Conservation (phyloP, 2,113 vertebrate genomes). For the Charina bottae region DNA sequence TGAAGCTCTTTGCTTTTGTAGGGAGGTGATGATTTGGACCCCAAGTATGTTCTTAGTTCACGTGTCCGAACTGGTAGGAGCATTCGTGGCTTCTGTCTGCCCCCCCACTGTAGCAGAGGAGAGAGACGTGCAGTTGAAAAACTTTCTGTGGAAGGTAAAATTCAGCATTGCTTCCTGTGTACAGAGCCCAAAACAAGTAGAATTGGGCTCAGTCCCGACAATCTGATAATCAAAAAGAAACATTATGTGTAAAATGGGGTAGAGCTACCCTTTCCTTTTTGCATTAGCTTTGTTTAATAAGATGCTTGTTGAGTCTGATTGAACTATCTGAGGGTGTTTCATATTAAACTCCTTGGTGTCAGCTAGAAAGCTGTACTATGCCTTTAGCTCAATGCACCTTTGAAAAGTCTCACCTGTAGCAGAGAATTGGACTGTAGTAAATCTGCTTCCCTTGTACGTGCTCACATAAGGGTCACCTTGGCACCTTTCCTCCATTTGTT, state of each 20-base stretch:
- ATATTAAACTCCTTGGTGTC: neutral
- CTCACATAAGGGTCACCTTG: neutral
- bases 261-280: neutral
- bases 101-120: constrained; percentile 94
- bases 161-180: neutral
- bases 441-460: neutral
- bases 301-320: neutral
- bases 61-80: constrained; percentile 96
- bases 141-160: constrained; percentile 89
- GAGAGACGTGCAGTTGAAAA: constrained; percentile 91
- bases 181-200: neutral
- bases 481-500: neutral
- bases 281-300: neutral
- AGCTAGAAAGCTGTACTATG: neutral
- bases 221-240: neutral
- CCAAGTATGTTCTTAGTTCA: constrained; percentile 94
- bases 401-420: neutral
- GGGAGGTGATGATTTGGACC: constrained; percentile 95
- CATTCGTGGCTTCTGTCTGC: constrained; percentile 91
- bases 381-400: neutral
- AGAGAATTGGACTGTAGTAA: neutral
- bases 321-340: neutral
- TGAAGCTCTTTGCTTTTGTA: constrained; percentile 49
- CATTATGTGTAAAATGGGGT: neutral
- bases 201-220: neutral